Evolutionary conservation across 2,888 invertebrate species (phyloP), one percentile per base, ranked within the genome.

Genomic region (Agonopterix alstromeriana): DNA sequence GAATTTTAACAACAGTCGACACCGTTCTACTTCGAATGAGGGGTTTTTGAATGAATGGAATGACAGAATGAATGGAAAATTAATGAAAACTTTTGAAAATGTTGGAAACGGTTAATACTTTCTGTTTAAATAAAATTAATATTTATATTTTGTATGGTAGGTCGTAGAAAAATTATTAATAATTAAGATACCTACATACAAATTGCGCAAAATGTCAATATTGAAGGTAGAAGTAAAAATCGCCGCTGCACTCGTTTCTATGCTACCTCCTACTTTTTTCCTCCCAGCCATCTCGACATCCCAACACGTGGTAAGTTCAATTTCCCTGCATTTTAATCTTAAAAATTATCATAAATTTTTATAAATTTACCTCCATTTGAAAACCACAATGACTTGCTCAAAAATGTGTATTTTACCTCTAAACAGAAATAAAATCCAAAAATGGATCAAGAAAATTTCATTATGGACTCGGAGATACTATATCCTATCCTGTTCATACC

Each of bases 401-500:
- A 27, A 27, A 27, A 27, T 27, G 27, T 27, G 5, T 7, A 27
- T 27, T 27, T 27, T 27, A 5, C 27, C 7, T 27, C 7, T 7
- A 7, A 27, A 27, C 5, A 27, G 27, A 27, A 27, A 27, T 66
- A 52, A 48, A 55, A 46, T 49, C 3, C 42, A 45, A 60, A 75
- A 67, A 82, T 82, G 80, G 75, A 78, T 49, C 65, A 64, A 35
- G 61, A 63, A 35, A 59, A 53, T 35, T 50, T 56, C 45, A 51
- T 53, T 41, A 52, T 56, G 48, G 67, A 65, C 47, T 52, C 60
- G 1, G 72, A 74, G 17, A 58, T 63, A n/a, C 52, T 63, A 2
- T 77, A 73, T 53, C 86, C 86, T 1, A 66, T 82, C 10, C 53
- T 87, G 8, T 60, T 80, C 40, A 69, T 87, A 47, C 86, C 86